These are phyloP conservation scores for Apostichopus japonicus DNA, from an alignment of 35 echinoderm and acorn worm species.

Conservation along the genomic window DNA sequence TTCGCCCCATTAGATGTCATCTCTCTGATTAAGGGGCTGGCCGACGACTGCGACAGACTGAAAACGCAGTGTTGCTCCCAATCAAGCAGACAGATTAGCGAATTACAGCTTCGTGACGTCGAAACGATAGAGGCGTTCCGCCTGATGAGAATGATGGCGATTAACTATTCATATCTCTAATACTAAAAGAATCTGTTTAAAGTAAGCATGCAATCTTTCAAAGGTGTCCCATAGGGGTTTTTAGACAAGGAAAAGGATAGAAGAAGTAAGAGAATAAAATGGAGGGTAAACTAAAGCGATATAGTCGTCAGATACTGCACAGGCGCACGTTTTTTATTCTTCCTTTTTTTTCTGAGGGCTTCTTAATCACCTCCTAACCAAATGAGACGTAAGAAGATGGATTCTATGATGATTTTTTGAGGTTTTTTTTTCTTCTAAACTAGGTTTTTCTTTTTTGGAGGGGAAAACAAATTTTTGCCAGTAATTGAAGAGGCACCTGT, in stretches of 20 bases:
- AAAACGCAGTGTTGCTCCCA: conserved; percentile 33
- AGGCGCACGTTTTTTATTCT: neutral
- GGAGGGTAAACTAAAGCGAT: conserved; percentile 39
- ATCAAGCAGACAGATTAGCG: conserved; percentile 56
- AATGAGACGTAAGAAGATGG: conserved; percentile 51
- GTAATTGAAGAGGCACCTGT: conserved; percentile 56
- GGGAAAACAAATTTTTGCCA: conserved; percentile 41
- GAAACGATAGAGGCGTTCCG: conserved; percentile 51
- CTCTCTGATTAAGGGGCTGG: conserved; percentile 43
- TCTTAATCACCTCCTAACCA: conserved; percentile 36
- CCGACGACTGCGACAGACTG: conserved; percentile 11
- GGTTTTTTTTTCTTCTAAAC: neutral
- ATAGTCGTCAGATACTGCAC: conserved; percentile 46
- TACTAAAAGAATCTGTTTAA: conserved; percentile 61
- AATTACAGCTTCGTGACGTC: conserved; percentile 39
- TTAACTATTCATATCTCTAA: conserved; percentile 61
- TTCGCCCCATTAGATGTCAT: conserved; percentile 47
- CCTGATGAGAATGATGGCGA: conserved; percentile 21
- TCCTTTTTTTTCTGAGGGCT: too few relatives aligned
- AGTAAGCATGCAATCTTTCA: conserved; percentile 61
- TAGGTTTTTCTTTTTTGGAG: conserved; percentile 19
- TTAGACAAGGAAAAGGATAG: conserved; percentile 9
- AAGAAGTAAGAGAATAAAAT: conserved; percentile 29
- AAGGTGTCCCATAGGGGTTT: conserved; percentile 45
- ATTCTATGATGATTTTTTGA: conserved; percentile 30